phyloP scores from a whole-genome alignment of 2,888 invertebrate species.

The Agrilus biguttatus region DNA sequence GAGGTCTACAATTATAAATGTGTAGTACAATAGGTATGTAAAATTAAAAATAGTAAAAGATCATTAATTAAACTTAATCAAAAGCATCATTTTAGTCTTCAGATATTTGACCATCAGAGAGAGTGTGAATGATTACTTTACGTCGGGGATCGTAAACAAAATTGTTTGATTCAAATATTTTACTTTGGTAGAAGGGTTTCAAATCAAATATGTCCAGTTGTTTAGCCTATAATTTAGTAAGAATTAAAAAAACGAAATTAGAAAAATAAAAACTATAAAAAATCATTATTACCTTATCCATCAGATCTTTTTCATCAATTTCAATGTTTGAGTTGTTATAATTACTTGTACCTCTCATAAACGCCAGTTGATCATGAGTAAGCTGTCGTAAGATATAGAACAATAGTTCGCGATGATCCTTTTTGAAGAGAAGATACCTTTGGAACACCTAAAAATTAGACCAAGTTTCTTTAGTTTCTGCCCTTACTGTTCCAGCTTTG shows the following conservation, averaged over 20 bases:
- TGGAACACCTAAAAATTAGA: slow-evolving; percentile 66
- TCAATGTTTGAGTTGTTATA: slow-evolving; percentile 53
- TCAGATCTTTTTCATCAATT: slow-evolving; percentile 70
- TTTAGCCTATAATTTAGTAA: slow-evolving; percentile 53
- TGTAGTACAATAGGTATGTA: no score
- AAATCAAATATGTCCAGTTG: slow-evolving; percentile 83
- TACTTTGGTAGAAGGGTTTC: slow-evolving; percentile 81
- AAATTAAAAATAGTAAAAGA: no score
- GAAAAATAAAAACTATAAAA: not conserved
- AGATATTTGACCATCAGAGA: slow-evolving; percentile 39
- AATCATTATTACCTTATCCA: slow-evolving; percentile 36
- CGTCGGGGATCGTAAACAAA: slow-evolving; percentile 74
- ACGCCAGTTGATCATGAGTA: slow-evolving; percentile 79
- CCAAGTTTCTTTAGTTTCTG: not conserved
- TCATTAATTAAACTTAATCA: no score
- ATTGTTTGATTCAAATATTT: slow-evolving; percentile 76
- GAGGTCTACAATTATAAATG: no score
- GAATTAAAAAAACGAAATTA: slow-evolving; percentile 9
- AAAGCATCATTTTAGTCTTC: slow-evolving; percentile 10
- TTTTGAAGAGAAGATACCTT: slow-evolving; percentile 82
- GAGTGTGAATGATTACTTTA: slow-evolving; percentile 72
- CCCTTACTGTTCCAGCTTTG: not conserved
- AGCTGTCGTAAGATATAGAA: slow-evolving; percentile 91
- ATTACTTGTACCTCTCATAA: slow-evolving; percentile 56
- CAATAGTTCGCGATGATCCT: slow-evolving; percentile 90